phyloP scores from a whole-genome alignment of 2,888 invertebrate species.

The Tipula confusa region DNA sequence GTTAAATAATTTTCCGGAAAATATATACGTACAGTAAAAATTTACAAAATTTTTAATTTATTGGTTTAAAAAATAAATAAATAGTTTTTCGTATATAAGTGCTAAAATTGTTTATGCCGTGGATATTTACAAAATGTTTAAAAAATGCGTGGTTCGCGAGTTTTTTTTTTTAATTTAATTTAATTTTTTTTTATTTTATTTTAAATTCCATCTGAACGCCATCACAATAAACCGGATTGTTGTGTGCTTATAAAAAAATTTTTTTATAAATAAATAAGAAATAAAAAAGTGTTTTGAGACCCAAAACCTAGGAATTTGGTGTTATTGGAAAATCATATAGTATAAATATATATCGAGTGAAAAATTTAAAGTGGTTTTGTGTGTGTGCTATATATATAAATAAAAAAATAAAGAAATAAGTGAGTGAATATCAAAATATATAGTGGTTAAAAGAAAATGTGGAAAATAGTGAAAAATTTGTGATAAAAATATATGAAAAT shows the following conservation, averaged over 20 bases:
- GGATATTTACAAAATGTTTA: neutral
- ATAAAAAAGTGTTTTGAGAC: neutral
- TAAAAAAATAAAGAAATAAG: neutral
- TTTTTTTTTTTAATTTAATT: neutral
- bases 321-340: neutral
- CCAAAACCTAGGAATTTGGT: constrained; percentile 27
- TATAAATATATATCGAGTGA: neutral
- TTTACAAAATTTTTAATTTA: neutral
- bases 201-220: constrained; percentile 27
- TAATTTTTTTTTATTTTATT: too few species aligned
- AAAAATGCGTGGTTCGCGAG: constrained; percentile 21
- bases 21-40: neutral
- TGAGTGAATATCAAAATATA: neutral
- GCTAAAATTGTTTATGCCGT: neutral
- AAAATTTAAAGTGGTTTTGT: neutral
- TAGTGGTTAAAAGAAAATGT: neutral
- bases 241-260: neutral
- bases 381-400: neutral
- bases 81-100: neutral
- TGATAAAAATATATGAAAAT: neutral
- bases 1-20: neutral
- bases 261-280: neutral
- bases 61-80: neutral
- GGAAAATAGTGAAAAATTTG: neutral
- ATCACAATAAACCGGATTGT: constrained; percentile 29